Percentiles rank a stretch among this genome's conserved stretches.
phyloP scores from a whole-genome alignment of 1,140 invertebrate species.

The Trichonephila clavipes region DNA sequence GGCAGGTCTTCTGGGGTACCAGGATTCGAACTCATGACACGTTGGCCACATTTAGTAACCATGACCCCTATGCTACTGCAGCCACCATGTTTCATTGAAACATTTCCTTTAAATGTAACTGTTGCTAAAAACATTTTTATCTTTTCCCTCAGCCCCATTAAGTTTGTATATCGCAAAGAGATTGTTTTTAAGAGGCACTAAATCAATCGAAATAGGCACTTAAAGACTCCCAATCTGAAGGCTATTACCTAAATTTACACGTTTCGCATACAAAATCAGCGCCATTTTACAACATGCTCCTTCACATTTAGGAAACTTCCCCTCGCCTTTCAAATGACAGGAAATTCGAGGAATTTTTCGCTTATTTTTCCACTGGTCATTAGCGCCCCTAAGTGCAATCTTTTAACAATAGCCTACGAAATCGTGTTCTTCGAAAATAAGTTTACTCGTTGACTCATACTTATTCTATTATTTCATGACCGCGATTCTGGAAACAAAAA shows the following conservation, averaged over 20 bases:
- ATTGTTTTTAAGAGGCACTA: conserved; percentile 17
- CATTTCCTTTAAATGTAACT: background rate
- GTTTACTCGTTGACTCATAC: conserved; percentile 8
- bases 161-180: background rate
- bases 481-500: conserved; percentile 50
- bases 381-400: background rate
- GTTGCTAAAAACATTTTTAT: background rate
- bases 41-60: too few species aligned
- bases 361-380: background rate
- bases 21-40: too few species aligned
- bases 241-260: background rate
- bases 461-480: conserved; percentile 17
- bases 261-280: conserved; percentile 20
- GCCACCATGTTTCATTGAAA: background rate
- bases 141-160: background rate
- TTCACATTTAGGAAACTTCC: conserved; percentile 11
- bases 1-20: too few species aligned
- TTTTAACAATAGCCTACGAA: background rate
- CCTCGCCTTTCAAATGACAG: background rate
- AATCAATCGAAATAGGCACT: conserved; percentile 6
- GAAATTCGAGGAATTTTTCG: conserved; percentile 43
- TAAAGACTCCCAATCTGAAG: background rate
- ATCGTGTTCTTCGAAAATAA: background rate
- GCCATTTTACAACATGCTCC: background rate
- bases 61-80: too few species aligned